These are phyloP conservation scores for Trachelus iudaicus DNA, from an alignment of 2,888 invertebrate species.

Conservation along the genomic window DNA sequence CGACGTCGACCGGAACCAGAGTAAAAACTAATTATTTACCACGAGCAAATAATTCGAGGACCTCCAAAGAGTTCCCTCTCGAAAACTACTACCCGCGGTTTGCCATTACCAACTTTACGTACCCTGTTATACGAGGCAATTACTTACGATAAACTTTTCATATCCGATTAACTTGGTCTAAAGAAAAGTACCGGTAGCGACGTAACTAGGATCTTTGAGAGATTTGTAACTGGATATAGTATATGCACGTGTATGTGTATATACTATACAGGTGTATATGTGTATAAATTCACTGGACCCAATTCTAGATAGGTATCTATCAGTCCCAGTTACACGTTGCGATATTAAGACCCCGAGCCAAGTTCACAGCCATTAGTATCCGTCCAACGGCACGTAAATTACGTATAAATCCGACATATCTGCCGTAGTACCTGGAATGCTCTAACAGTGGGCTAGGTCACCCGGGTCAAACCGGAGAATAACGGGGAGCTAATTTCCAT, in stretches of 20 bases:
- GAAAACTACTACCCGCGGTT: not conserved
- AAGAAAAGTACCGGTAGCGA: not conserved
- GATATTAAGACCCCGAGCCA: not conserved
- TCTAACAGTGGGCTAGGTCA: not conserved
- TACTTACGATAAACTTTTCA: not conserved
- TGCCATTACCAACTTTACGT: not conserved
- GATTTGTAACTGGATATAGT: not conserved
- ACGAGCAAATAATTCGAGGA: not conserved
- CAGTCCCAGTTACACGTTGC: not conserved
- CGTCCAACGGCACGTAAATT: slow-evolving; percentile 2
- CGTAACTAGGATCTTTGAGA: not conserved
- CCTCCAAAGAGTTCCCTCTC: not conserved
- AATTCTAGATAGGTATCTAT: not conserved
- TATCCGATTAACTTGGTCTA: not conserved
- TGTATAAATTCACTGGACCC: not conserved
- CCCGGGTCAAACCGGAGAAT: not conserved
- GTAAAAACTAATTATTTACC: not conserved
- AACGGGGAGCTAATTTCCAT: not conserved
- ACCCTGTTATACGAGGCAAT: not conserved
- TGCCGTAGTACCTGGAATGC: not conserved
- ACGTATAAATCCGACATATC: not conserved
- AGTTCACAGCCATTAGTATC: slow-evolving; percentile 1
- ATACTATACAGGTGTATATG: not conserved
- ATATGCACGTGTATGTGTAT: not conserved
- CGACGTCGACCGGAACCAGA: not conserved